Percentiles rank a stretch among this genome's conserved stretches.
phyloP scores from a whole-genome alignment of 2,797 vertebrate species.

The Capromys pilorides region DNA sequence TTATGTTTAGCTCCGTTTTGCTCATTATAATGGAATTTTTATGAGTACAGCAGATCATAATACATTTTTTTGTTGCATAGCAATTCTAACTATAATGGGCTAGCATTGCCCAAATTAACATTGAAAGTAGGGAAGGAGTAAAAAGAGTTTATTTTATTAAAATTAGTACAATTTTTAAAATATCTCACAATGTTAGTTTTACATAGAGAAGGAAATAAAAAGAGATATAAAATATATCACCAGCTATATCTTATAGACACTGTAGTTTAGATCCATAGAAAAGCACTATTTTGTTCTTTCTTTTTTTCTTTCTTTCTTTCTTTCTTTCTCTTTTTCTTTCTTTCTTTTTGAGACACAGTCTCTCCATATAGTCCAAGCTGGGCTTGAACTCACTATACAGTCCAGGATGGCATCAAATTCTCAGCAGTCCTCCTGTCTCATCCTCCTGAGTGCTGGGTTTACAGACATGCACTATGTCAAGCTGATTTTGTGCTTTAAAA shows the following conservation, averaged over 20 bases:
- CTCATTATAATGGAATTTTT: slow-evolving; percentile 54
- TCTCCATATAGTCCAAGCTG: neutral
- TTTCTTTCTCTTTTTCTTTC: too few species aligned
- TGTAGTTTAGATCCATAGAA: slow-evolving; percentile 25
- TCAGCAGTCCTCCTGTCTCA: neutral
- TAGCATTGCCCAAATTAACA: slow-evolving; percentile 55
- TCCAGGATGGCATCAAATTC: neutral
- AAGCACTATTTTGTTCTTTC: neutral
- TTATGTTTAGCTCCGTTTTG: slow-evolving; percentile 24
- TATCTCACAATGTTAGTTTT: slow-evolving; percentile 35
- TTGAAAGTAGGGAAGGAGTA: slow-evolving; percentile 18
- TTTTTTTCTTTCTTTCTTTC: too few species aligned
- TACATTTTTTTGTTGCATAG: slow-evolving; percentile 57
- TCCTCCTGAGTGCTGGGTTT: neutral
- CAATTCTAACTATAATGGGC: slow-evolving; percentile 55
- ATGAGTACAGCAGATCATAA: slow-evolving; percentile 48
- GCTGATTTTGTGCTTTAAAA: neutral
- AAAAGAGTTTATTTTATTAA: slow-evolving; percentile 55
- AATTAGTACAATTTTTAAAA: slow-evolving; percentile 40
- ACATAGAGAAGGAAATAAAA: slow-evolving; percentile 23
- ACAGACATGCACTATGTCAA: neutral
- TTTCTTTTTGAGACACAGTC: neutral
- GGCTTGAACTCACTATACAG: neutral
- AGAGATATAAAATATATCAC: slow-evolving; percentile 11
- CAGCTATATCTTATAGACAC: neutral